phyloP scores from a whole-genome alignment of 2,888 invertebrate species.

The Pyrochroa serraticornis region DNA sequence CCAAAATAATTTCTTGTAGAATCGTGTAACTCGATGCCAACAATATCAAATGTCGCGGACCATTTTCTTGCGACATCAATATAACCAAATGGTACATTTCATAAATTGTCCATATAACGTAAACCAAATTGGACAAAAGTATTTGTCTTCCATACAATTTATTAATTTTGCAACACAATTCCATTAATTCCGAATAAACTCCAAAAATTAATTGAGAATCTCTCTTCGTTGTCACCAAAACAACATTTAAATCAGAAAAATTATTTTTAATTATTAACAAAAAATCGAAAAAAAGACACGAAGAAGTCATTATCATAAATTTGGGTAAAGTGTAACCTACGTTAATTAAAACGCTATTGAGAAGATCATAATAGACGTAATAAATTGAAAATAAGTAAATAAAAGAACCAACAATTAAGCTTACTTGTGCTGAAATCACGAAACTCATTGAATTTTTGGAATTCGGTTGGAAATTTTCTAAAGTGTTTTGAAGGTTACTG shows the following conservation, averaged over 20 bases:
- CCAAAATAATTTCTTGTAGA: constrained; percentile 6
- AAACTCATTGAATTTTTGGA: neutral
- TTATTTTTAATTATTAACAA: constrained; percentile 7
- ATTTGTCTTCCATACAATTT: constrained; percentile 13
- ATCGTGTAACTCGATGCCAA: constrained; percentile 11
- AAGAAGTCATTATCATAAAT: constrained; percentile 15
- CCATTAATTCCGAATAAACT: constrained; percentile 9
- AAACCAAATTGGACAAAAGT: constrained; percentile 8
- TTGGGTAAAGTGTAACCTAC: constrained; percentile 21
- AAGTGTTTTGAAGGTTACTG: neutral
- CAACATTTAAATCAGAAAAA: constrained; percentile 4
- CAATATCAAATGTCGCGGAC: constrained; percentile 9
- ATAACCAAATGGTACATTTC: constrained; percentile 20
- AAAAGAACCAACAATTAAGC: constrained; percentile 5
- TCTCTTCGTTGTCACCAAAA: neutral
- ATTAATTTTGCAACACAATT: constrained; percentile 7
- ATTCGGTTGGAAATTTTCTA: neutral
- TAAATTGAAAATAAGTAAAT: constrained; percentile 14
- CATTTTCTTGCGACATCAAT: constrained; percentile 2
- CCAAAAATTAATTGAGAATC: constrained; percentile 2
- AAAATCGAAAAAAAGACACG: constrained; percentile 2
- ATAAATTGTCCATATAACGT: constrained; percentile 16
- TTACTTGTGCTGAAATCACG: neutral
- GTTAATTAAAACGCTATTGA: constrained; percentile 3
- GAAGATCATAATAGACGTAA: constrained; percentile 6